Base-by-base conservation (phyloP, 2,113 vertebrate genomes). In the Dasyprocta punctata region DNA sequence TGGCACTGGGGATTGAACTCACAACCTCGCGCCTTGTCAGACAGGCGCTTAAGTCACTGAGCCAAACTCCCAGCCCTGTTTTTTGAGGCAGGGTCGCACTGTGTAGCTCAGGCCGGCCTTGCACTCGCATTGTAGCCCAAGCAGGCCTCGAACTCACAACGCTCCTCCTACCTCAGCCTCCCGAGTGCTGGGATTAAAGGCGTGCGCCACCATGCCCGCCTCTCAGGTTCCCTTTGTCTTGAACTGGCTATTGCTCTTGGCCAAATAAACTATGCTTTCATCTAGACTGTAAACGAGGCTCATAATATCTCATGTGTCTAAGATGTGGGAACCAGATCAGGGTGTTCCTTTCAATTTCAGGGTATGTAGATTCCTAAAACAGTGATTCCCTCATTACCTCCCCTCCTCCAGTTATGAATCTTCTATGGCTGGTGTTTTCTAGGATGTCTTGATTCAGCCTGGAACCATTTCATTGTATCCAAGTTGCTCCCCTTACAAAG, bases 171-270 rank as follows among this genome's bases (percentile, higher is more conserved):
- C n/a, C n/a, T n/a, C n/a, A n/a, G n/a, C n/a, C n/a, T n/a, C n/a
- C n/a, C n/a, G n/a, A n/a, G n/a, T n/a, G n/a, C n/a, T n/a, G n/a
- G n/a, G n/a, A n/a, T n/a, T n/a, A n/a, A n/a, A n/a, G n/a, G n/a
- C n/a, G n/a, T n/a, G n/a, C n/a, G n/a, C n/a, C n/a, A n/a, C n/a
- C n/a, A n/a, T n/a, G n/a, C n/a, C n/a, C n/a, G n/a, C n/a, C 47
- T 93, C 41, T 89, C 58, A 24, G 12, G 44, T 86, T 94, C 65
- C 86, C n/a, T 92, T 93, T 58, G 95, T 94, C 8, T 82, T 54
- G 54, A 81, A 94, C 44, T 86, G 80, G 86, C 30, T 94, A 67
- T 52, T 92, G 81, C 91, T 90, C 44, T 87, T 95, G 86, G 73
- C 36, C 61, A 92, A 49, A 56, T 61, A 22, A 80, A 94, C 73